Base-by-base conservation (phyloP, 1,140 invertebrate species). In the Drosophila bocqueti region DNA sequence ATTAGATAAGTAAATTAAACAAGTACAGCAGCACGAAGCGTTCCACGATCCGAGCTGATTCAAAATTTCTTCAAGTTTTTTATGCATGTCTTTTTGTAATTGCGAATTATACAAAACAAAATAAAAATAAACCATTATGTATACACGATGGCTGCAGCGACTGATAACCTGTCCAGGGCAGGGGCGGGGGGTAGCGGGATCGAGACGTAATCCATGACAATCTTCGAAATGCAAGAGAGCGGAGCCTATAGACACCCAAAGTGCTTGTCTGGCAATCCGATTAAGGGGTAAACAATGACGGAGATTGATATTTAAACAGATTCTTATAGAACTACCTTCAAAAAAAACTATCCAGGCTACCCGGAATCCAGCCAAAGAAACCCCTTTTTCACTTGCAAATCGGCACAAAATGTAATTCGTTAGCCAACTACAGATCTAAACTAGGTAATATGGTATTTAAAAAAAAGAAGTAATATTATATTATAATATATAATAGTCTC, bases 11-110 rank as follows among this genome's bases (percentile, higher is more conserved):
- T 54, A 58, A 64, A 73, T 63, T 52, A 71, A 24, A 29, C 36
- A 62, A 46, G 26, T 52, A 34, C 58, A 49, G 38, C n/a, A 76
- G 36, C 54, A 40, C 36, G 54, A 21, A 13, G 31, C 50, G 29
- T 13, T 38, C 16, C 36, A 29, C 61, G 13, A 29, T 21, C 13
- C 42, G 43, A 49, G 65, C 38, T 34, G 58, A 52, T 72, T 72
- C 68, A 50, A 75, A 75, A 55, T 54, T 67, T 72, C 55, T 50
- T 71, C 43, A 60, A 68, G 49, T 76, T 64, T 72, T 79, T 40
- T 82, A 82, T 55, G 46, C 64, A 52, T 55, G 24, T 68, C 71
- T 65, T 89, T 57, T 91, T 81, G 81, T 89, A 90, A 87, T 79
- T 83, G 83, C 85, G 50, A 82, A 83, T 63, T 69, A 82, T 77